Evolutionary conservation across 2,797 vertebrate genomes (phyloP), one percentile per base, ranked within the genome.

Genomic region (Propithecus perrieri): DNA sequence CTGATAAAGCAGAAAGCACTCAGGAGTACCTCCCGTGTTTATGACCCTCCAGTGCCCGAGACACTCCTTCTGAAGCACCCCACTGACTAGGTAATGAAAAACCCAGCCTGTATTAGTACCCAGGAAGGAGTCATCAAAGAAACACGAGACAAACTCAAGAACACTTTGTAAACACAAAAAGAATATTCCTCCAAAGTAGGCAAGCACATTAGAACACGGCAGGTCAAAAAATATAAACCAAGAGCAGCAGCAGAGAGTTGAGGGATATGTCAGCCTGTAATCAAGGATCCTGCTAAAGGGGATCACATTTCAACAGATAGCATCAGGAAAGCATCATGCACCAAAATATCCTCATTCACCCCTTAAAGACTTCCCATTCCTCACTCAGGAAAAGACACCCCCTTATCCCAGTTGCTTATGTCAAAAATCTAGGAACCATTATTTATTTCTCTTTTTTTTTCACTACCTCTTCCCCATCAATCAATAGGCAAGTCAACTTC

Each of bases 161-260:
- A 79, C 33, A 91, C 41, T 94, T 78, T 71, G 84, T 85, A 75
- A 96, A 95, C 93, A 87, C 50, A 38, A 63, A 57, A 91, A 79
- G 91, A 81, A 95, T 91, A 96, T 80, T 95, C 78, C 72, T 69
- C 11, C 48, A 57, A 65, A 83, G 81, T 2, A 69, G 43, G 84
- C 18, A 43, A 87, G 92, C 35, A 41, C 75, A 72, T 33, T 38
- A 41, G 85, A 88, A 88, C 24, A 74, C 0, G 4, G 35, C 14
- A 71, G n/a, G 55, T 59, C 50, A 88, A 79, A 85, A 78, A 91
- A 38, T 72, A 53, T 93, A 94, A 67, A 91, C 14, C 24, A 30
- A 50, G 72, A 17, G 55, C 41, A 69, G n/a, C 43, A 48, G 46
- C 12, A 88, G 69, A 67, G 38, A 35, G 80, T 12, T 8, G 7